Percentiles rank a stretch among this genome's conserved stretches.
phyloP scores from a whole-genome alignment of 2,113 vertebrate genomes.

The Nibea coibor region DNA sequence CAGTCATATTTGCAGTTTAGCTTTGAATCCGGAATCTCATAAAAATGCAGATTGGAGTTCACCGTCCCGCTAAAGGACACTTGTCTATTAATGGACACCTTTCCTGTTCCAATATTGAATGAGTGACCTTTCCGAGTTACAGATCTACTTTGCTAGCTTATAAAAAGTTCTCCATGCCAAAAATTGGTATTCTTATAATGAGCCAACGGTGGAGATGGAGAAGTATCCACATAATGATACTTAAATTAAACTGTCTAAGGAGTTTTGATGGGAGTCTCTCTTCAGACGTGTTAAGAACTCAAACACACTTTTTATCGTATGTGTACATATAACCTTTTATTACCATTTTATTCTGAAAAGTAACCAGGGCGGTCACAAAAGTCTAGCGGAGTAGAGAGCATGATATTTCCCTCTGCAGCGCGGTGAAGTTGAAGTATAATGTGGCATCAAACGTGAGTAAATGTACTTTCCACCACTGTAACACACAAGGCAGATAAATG shows the following conservation, averaged over 20 bases:
- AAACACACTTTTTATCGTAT: too few relatives aligned
- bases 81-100: not conserved
- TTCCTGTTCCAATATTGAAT: conserved; percentile 7
- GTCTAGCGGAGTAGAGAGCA: too few relatives aligned
- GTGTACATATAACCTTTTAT: not conserved
- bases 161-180: too few relatives aligned
- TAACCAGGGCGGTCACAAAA: not conserved
- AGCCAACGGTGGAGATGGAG: too few relatives aligned
- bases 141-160: not conserved
- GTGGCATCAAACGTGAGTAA: not conserved
- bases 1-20: not conserved
- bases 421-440: too few relatives aligned
- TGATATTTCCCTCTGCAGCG: too few relatives aligned
- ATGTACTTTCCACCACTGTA: not conserved
- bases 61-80: conserved; percentile 5
- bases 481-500: not conserved
- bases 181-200: not conserved
- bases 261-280: not conserved
- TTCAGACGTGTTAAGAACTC: too few relatives aligned
- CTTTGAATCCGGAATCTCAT: not conserved
- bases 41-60: not conserved
- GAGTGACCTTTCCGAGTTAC: not conserved
- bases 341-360: not conserved
- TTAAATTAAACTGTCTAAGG: too few relatives aligned
- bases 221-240: not conserved